A percentile compares a stretch with the other conserved stretches of the same genome.
phyloP scores from a whole-genome alignment of 2,888 invertebrate genomes.

The Chironomus riparius region DNA sequence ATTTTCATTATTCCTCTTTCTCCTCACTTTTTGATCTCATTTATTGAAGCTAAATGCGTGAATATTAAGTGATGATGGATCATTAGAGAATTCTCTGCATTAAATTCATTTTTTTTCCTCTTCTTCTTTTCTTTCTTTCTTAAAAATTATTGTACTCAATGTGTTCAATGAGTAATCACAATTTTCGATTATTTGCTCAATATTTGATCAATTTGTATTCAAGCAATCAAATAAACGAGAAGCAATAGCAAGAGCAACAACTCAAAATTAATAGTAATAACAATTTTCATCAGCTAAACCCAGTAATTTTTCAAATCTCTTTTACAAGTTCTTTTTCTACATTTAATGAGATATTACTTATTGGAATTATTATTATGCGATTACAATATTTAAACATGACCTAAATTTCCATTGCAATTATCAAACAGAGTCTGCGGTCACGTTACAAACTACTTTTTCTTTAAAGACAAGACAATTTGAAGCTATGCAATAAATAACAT shows the following conservation, averaged over 20 bases:
- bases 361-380: not conserved
- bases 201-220: not conserved
- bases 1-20: not conserved
- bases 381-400: not conserved
- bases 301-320: too few relatives aligned
- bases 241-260: too few relatives aligned
- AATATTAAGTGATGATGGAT: slow-evolving; percentile 13
- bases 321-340: not conserved
- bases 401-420: not conserved
- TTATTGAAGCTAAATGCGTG: not conserved
- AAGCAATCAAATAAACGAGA: too few relatives aligned
- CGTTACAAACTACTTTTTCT: too few relatives aligned
- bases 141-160: not conserved
- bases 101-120: not conserved
- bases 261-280: too few relatives aligned
- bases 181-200: not conserved
- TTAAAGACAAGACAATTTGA: too few relatives aligned
- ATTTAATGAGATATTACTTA: not conserved
- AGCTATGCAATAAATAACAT: too few relatives aligned
- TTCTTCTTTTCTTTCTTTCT: not conserved
- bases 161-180: not conserved
- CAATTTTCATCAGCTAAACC: too few relatives aligned
- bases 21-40: not conserved
- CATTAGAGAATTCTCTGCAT: not conserved
- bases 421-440: not conserved